Conservation (phyloP, 2,113 vertebrate genomes). For the Bambusicola thoracicus region DNA sequence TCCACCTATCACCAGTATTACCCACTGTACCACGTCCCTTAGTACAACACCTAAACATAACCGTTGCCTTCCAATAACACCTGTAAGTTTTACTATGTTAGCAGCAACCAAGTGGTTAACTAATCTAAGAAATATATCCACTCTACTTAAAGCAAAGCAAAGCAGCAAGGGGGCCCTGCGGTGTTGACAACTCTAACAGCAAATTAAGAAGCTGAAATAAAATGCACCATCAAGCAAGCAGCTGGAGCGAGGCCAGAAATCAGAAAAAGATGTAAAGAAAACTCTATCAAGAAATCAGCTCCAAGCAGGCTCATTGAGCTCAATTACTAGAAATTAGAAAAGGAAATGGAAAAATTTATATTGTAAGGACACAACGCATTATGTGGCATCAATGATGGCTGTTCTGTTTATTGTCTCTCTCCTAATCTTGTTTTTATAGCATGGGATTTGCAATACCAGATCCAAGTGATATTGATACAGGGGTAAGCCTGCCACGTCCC, state of each 20-base stretch:
- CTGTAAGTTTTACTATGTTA: background rate
- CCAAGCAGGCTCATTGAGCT: constrained; percentile 59
- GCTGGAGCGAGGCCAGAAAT: constrained; percentile 58
- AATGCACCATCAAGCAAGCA: constrained; percentile 70
- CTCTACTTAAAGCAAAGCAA: constrained; percentile 31
- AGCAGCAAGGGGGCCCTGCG: constrained; percentile 36
- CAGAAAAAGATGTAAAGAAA: constrained; percentile 64
- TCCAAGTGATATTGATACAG: background rate
- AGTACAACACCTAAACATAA: too few species aligned
- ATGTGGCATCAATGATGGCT: background rate
- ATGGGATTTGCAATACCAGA: background rate
- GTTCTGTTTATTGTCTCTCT: constrained; percentile 4
- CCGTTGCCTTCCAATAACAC: background rate
- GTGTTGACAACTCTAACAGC: constrained; percentile 61
- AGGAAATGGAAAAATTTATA: constrained; percentile 57
- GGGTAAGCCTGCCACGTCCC: background rate
- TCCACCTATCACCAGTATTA: too few species aligned
- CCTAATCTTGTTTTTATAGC: background rate
- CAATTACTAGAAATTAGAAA: constrained; percentile 67
- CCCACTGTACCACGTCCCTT: too few species aligned
- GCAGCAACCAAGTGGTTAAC: constrained; percentile 37
- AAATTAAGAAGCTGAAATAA: constrained; percentile 72
- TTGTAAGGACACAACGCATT: background rate
- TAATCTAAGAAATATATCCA: background rate
- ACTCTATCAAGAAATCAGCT: constrained; percentile 43